Evolutionary conservation across 2,888 invertebrate species (phyloP), one percentile per base, ranked within the genome.

Genomic region (Aporophyla nigra): DNA sequence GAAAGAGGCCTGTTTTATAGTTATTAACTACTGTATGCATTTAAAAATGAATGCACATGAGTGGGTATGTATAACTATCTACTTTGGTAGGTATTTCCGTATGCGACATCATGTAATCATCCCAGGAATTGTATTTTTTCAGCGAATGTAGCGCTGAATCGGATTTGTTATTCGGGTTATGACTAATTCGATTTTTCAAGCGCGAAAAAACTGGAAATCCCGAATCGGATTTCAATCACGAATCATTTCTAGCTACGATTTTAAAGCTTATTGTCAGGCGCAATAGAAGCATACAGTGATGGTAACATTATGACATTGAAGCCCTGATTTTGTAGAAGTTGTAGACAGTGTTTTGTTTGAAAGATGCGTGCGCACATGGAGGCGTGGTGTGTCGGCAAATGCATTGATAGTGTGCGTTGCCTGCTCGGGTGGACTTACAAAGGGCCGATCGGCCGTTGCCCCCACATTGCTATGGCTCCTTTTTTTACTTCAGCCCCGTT

Each of bases 401-500:
- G 75, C 80, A 80, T 82, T 83, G 84, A 86, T 85, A 85, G 73
- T 71, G 78, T 75, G 81, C 76, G 78, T 76, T 80, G 78, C 82
- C 74, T 80, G 82, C 84, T 72, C 75, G 75, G 71, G 76, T 78
- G 76, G 61, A 82, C 81, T 72, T 82, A 90, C 90, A 91, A 92
- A 92, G 92, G 91, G 90, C 87, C 90, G 90, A 78, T 86, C 92
- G 95, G 95, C 88, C 95, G 88, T 93, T 95, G 95, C 93, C 93
- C 95, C 89, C 92, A 86, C 87, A 88, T 87, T 89, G 89, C 88
- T 85, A 89, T 90, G 90, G 86, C 87, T 90, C 83, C 85, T 87
- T 92, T 93, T 61, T 88, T 87, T 87, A 83, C 71, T 80, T 93
- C 90, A 89, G 87, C 87, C 86, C 82, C 85, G 84, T 89, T 89